Evolutionary conservation across 1,140 invertebrate genomes (phyloP).

Genomic region (Bicyclus anynana): DNA sequence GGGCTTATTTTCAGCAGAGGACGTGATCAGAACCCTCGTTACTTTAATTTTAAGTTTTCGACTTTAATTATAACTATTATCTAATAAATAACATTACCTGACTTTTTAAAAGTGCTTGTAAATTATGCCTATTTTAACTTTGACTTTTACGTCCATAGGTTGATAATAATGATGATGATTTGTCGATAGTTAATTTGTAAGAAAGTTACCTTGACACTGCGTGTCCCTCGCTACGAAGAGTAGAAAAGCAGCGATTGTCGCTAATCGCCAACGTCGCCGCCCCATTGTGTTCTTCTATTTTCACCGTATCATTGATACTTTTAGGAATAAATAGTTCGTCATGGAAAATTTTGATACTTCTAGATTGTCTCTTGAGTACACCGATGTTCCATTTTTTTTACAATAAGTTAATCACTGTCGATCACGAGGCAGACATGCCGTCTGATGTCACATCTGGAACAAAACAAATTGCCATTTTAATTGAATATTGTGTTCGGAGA

Average conservation of each 20-base stretch:
- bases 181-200: too few relatives aligned
- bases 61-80: too few relatives aligned
- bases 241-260: conserved; percentile 59
- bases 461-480: conserved; percentile 33
- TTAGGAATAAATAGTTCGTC: conserved; percentile 22
- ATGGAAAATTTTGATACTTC: conserved; percentile 31
- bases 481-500: conserved; percentile 2
- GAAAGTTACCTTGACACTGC: conserved; percentile 70
- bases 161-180: too few relatives aligned
- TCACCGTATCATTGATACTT: conserved; percentile 64
- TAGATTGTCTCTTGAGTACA: conserved; percentile 29
- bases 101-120: too few relatives aligned
- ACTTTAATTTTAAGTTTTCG: too few relatives aligned
- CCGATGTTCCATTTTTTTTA: conserved; percentile 34
- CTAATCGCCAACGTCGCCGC: conserved; percentile 62
- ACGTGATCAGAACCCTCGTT: too few relatives aligned
- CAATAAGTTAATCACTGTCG: conserved; percentile 32
- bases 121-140: too few relatives aligned
- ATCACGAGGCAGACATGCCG: conserved; percentile 38
- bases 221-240: conserved; percentile 60
- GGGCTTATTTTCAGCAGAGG: too few relatives aligned
- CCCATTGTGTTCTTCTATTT: conserved; percentile 58
- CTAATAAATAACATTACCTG: too few relatives aligned
- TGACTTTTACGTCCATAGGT: too few relatives aligned
- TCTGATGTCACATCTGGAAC: conserved; percentile 64